phyloP scores from a whole-genome alignment of 2,797 vertebrate species.

The Hydrolagus colliei region DNA sequence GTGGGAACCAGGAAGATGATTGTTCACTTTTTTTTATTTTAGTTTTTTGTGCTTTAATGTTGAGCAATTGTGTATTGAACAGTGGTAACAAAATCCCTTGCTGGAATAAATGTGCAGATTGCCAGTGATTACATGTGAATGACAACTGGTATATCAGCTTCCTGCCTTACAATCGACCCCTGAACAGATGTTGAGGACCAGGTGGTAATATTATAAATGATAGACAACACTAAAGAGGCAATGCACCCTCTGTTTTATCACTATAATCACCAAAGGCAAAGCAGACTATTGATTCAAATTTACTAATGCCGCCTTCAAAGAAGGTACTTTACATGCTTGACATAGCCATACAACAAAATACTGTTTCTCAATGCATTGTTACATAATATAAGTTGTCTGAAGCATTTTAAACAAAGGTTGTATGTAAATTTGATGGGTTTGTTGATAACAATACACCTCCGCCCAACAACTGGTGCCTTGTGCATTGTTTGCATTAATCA shows the following conservation, averaged over 20 bases:
- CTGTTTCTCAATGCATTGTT: not conserved
- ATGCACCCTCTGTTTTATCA: too few species aligned
- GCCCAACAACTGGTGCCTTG: not conserved
- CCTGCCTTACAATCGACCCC: not conserved
- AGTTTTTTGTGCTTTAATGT: not conserved
- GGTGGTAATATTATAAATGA: not conserved
- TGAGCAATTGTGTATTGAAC: constrained; percentile 6
- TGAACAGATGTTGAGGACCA: not conserved
- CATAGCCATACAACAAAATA: not conserved
- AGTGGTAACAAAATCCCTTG: not conserved
- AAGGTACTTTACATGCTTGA: not conserved
- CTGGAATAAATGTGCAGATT: not conserved
- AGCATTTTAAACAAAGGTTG: constrained; percentile 1
- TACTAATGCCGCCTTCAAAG: not conserved
- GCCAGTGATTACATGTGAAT: not conserved
- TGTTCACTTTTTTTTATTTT: too few species aligned
- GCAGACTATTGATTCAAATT: not conserved
- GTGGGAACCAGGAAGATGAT: too few species aligned
- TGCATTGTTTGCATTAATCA: not conserved
- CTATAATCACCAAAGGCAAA: not conserved
- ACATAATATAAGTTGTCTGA: not conserved
- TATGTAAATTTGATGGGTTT: constrained; percentile 1
- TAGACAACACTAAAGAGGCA: not conserved
- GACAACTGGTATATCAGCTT: not conserved
- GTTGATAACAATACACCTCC: not conserved